Conservation (phyloP, 2,888 invertebrate species). For the Crematogaster levior region DNA sequence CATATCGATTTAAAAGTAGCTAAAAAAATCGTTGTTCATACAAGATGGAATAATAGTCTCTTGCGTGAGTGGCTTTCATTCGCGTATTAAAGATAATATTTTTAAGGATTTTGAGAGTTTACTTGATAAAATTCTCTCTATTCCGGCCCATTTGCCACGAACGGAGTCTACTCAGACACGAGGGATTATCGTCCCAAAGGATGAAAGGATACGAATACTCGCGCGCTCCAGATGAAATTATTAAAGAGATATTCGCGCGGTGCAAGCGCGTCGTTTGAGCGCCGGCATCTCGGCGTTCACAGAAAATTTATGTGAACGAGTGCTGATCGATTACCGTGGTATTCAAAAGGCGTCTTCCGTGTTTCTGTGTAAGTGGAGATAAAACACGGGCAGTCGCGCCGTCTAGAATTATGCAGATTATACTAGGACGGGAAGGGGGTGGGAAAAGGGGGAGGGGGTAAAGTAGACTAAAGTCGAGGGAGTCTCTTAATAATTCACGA, state of each 20-base stretch:
- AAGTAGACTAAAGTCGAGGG: constrained; percentile 35
- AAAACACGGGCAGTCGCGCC: constrained; percentile 39
- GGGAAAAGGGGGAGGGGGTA: neutral
- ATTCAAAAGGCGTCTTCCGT: constrained; percentile 42
- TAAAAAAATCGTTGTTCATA: neutral
- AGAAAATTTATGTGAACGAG: constrained; percentile 49
- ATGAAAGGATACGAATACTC: constrained; percentile 46
- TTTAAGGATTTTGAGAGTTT: constrained; percentile 44
- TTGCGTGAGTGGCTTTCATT: constrained; percentile 12
- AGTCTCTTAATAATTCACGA: constrained; percentile 43
- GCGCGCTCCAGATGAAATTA: constrained; percentile 43
- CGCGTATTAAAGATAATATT: constrained; percentile 40
- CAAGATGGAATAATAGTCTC: constrained; percentile 4
- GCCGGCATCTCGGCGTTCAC: constrained; percentile 44
- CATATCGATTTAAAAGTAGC: neutral
- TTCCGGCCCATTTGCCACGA: constrained; percentile 50
- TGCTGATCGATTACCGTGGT: constrained; percentile 37
- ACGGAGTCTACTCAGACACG: constrained; percentile 54
- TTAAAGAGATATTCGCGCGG: constrained; percentile 52
- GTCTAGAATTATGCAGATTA: constrained; percentile 52
- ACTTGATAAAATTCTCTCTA: constrained; percentile 54
- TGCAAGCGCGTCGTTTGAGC: constrained; percentile 41
- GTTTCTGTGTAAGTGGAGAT: constrained; percentile 45
- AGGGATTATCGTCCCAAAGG: constrained; percentile 48
- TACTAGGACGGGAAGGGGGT: neutral